Percentiles rank a stretch among this genome's conserved stretches.
Conservation (phyloP, 2,113 vertebrate species). For the Antechinus flavipes region DNA sequence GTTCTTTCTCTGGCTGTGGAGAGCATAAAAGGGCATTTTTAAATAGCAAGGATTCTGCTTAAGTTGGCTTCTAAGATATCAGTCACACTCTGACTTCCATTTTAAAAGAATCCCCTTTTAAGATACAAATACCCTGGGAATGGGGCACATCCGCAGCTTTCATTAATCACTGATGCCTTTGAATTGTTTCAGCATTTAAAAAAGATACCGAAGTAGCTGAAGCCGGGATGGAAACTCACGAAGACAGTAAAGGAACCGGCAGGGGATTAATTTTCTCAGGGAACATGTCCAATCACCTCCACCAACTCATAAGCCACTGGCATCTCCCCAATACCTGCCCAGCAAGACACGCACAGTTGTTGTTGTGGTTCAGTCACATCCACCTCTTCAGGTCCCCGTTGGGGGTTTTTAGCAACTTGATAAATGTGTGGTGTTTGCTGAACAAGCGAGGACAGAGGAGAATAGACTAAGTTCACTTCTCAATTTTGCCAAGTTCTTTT, state of each 20-base stretch:
- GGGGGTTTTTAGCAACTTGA: neutral
- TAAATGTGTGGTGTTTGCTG: neutral
- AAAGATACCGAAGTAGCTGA: neutral
- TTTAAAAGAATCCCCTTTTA: neutral
- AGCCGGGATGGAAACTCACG: neutral
- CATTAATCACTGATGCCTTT: neutral
- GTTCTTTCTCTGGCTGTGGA: no score
- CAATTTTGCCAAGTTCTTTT: neutral
- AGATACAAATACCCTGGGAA: neutral
- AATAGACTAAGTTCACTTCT: neutral
- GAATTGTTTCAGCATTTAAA: neutral
- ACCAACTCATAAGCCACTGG: neutral
- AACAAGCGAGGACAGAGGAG: neutral
- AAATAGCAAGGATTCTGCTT: neutral
- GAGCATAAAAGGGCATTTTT: neutral
- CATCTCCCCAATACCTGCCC: neutral
- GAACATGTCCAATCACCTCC: neutral
- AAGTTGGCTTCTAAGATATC: neutral
- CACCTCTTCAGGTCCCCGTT: neutral
- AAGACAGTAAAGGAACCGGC: neutral
- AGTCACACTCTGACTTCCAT: neutral
- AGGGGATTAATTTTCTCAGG: neutral
- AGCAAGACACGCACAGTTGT: neutral
- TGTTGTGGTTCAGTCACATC: neutral
- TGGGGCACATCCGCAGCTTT: neutral